Evolutionary conservation across 2,797 vertebrate genomes (phyloP).

Genomic region (Ispidina picta): DNA sequence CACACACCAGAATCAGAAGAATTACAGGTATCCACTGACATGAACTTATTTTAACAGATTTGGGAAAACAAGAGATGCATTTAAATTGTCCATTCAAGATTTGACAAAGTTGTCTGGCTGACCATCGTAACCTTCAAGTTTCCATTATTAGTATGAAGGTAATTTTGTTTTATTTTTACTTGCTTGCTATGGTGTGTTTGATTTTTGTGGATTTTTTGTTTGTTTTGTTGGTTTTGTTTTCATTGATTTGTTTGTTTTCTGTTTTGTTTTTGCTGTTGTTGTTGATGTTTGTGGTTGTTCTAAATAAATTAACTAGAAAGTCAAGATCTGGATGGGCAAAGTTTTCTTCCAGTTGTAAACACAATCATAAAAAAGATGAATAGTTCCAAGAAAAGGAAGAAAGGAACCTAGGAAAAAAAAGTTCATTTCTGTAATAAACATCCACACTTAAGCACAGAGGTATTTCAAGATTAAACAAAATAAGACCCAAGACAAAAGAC

Average conservation of each 20-base stretch:
- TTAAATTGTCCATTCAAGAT: neutral
- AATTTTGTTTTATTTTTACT: neutral
- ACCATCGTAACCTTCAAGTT: neutral
- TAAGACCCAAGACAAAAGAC: neutral
- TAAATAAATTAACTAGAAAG: neutral
- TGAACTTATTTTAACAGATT: neutral
- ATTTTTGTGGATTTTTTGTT: neutral
- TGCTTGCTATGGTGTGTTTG: neutral
- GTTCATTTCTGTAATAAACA: neutral
- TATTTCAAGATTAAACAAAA: neutral
- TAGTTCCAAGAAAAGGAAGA: neutral
- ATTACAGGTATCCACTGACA: neutral
- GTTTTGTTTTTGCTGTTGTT: neutral
- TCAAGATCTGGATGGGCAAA: neutral
- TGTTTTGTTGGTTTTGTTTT: neutral
- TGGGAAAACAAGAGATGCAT: neutral
- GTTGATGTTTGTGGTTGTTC: rapidly evolving
- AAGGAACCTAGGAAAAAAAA: neutral
- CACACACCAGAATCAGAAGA: neutral
- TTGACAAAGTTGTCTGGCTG: neutral
- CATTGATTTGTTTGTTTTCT: neutral
- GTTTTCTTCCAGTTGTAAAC: neutral
- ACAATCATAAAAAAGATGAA: neutral
- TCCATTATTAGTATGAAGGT: neutral
- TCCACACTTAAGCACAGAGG: neutral